Base-by-base conservation (phyloP, 1,140 invertebrate genomes). In the Cephus cinctus region DNA sequence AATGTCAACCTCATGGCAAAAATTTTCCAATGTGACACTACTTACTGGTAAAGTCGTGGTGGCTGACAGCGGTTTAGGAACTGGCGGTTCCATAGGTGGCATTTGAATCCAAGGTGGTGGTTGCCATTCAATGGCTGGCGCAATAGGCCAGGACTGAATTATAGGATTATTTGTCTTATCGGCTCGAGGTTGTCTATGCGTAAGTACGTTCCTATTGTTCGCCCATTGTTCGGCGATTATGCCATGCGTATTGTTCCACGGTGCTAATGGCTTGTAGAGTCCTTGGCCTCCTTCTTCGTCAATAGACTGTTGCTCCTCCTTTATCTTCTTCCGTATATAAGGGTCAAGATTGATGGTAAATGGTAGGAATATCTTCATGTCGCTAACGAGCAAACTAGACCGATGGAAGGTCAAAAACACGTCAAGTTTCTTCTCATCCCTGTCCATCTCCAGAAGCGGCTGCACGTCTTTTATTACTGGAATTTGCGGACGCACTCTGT, bases 261-360 rank as follows among this genome's bases (percentile, higher is more conserved):
- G 46, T 6, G 9, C 48, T 11, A 58, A 32, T 12, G 41, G 40
- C 35, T 67, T 67, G 39, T 44, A 59, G n/a, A 59, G 35, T 21
- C 36, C 27, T 2, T 56, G 41, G 52, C 51, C 54, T 2, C 74
- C 69, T 45, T 83, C 78, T 46, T 86, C 84, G 43, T 87, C 84
- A 12, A 85, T 69, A 43, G 76, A 78, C 61, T 87, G 85, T 43
- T 85, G 84, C 57, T 87, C 84, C 60, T 87, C 85, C 85, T 94
- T 94, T 27, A 97, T 94, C 20, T 94, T 89, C 78, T 97, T 97
- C 61, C 94, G 89, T 14, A 98, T 85, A 65, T 95, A 97, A 0
- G 95, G 96, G 80, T 98, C 95, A 12, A 98, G 75, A 73, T 97
- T 98, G 47, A 98, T 97, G 9, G 94, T 97, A 65, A 97, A 98